A percentile compares a stretch with the other conserved stretches of the same genome.
phyloP scores from a whole-genome alignment of 2,797 vertebrate genomes.

The Platyrinchus mystaceus region DNA sequence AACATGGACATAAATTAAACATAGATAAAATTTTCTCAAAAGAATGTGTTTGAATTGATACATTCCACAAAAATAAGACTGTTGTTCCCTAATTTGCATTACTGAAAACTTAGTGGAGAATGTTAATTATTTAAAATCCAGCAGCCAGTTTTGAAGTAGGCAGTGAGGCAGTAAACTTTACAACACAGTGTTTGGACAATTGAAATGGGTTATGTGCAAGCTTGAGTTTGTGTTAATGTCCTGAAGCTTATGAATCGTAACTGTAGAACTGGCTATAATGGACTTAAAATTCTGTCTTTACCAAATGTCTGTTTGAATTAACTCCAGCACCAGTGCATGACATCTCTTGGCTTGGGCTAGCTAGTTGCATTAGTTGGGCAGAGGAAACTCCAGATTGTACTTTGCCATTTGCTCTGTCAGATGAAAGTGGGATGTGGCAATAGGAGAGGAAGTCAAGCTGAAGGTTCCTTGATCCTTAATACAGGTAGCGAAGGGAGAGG shows the following conservation, averaged over 20 bases:
- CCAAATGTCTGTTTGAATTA: not conserved
- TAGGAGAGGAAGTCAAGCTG: not conserved
- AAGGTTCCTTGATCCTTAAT: not conserved
- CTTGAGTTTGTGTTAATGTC: not conserved
- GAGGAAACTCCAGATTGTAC: not conserved
- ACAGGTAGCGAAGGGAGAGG: not conserved
- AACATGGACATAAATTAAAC: not conserved
- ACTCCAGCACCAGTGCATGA: not conserved
- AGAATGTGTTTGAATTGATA: not conserved
- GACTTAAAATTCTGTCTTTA: not conserved
- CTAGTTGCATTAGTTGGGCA: not conserved
- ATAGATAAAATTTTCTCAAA: not conserved
- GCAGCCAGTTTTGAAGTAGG: not conserved
- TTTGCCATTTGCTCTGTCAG: not conserved
- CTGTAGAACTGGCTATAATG: not conserved
- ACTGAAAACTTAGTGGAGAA: not conserved
- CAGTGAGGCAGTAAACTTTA: not conserved
- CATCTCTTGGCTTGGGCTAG: not conserved
- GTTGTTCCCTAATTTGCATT: not conserved
- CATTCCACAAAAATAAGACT: not conserved
- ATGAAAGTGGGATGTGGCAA: not conserved
- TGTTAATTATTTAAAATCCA: not conserved
- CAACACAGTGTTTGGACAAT: rapidly evolving
- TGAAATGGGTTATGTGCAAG: not conserved
- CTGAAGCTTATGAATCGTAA: not conserved